Evolutionary conservation across 2,113 vertebrate genomes (phyloP).

Genomic region (Gopherus evgoodei): DNA sequence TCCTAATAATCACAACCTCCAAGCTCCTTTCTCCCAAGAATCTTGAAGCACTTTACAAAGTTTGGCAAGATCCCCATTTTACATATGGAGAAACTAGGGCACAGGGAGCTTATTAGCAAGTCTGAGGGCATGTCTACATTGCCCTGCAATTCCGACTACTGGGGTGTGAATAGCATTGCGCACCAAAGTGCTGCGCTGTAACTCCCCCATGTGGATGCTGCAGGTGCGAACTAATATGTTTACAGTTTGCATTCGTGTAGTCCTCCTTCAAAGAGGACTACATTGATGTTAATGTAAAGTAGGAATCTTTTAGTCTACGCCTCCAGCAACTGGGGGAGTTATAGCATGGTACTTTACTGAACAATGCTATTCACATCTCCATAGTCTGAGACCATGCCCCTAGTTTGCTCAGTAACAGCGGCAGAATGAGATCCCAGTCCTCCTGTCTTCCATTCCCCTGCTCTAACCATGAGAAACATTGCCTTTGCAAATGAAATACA

Average conservation of each 20-base stretch:
- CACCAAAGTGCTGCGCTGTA: not conserved
- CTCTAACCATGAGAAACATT: not conserved
- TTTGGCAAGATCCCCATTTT: not conserved
- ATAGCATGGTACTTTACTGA: not conserved
- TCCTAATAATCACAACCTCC: accelerated
- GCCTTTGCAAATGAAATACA: not conserved
- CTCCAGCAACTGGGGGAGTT: not conserved
- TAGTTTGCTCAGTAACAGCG: accelerated
- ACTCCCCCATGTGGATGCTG: not conserved
- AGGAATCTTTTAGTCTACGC: not conserved
- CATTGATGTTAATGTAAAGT: not conserved
- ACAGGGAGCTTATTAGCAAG: not conserved
- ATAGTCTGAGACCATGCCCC: not conserved
- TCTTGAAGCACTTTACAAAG: not conserved
- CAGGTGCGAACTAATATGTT: not conserved
- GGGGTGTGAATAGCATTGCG: not conserved
- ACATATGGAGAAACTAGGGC: not conserved
- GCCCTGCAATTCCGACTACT: not conserved
- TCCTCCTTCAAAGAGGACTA: not conserved
- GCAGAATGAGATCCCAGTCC: not conserved
- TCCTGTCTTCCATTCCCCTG: not conserved
- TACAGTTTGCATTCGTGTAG: not conserved
- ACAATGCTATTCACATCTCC: not conserved
- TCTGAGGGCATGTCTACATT: not conserved
- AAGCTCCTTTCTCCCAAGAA: not conserved